phyloP scores from a whole-genome alignment of 2,113 vertebrate genomes.

The Chaetops frenatus region DNA sequence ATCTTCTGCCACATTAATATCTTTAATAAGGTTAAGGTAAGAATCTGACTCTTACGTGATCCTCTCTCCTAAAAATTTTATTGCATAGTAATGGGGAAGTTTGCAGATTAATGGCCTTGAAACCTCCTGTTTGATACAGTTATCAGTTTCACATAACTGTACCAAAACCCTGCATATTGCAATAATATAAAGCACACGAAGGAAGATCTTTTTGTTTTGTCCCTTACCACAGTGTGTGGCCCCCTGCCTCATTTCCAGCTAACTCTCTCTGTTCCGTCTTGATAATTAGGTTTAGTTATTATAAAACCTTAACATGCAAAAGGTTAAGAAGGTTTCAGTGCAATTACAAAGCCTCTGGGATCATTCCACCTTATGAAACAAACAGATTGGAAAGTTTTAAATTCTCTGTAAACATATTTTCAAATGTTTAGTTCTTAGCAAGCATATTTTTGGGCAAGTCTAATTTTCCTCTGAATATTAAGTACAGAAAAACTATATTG shows the following conservation, averaged over 20 bases:
- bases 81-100: not conserved
- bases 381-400: not conserved
- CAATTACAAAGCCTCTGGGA: not conserved
- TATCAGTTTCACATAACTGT: not conserved
- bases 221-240: fast-evolving
- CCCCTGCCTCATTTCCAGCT: not conserved
- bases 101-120: not conserved
- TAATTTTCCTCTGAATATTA: not conserved
- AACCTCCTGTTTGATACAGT: not conserved
- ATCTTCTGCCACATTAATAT: not conserved
- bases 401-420: not conserved
- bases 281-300: not conserved
- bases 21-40: not conserved
- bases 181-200: not conserved
- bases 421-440: not conserved
- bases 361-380: not conserved
- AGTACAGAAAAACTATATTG: not conserved
- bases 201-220: not conserved
- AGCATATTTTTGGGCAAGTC: not conserved
- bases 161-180: not conserved
- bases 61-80: not conserved
- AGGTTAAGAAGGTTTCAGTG: not conserved
- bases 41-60: not conserved
- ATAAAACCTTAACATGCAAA: not conserved
- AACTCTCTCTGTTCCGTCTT: not conserved